Percentiles rank a stretch among this genome's conserved stretches.
phyloP scores from a whole-genome alignment of 2,797 vertebrate genomes.

The Periparus ater region DNA sequence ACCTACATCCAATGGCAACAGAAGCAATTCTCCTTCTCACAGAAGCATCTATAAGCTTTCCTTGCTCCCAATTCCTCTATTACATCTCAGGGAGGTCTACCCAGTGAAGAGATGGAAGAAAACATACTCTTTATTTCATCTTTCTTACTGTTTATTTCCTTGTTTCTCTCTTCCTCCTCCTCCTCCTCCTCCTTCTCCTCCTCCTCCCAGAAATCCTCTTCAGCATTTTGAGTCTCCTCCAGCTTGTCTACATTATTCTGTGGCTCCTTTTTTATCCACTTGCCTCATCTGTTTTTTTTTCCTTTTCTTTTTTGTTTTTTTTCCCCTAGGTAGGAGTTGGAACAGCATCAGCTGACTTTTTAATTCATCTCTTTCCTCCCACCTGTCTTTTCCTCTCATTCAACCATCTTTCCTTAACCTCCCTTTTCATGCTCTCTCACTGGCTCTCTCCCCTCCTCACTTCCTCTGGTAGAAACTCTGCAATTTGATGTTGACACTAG shows the following conservation, averaged over 20 bases:
- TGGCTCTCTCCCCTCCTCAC: not conserved
- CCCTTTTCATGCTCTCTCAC: not conserved
- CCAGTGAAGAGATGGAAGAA: not conserved
- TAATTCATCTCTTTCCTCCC: not conserved
- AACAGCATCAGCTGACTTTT: not conserved
- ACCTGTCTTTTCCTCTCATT: not conserved
- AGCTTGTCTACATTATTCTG: not conserved
- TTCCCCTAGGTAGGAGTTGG: not conserved
- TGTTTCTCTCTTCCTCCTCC: not conserved
- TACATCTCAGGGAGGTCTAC: not conserved
- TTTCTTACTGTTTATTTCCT: not conserved
- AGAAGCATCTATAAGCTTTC: not conserved
- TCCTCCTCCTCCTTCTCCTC: not conserved
- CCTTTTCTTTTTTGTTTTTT: not conserved
- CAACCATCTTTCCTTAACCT: not conserved
- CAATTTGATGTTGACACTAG: not conserved
- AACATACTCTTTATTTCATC: not conserved
- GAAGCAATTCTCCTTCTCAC: not conserved
- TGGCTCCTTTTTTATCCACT: not conserved
- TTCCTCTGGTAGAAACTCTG: not conserved
- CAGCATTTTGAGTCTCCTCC: not conserved
- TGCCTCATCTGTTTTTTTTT: not conserved
- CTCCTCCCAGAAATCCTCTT: not conserved
- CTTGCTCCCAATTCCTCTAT: not conserved
- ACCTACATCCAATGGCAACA: not conserved